Conservation (phyloP, 2,888 invertebrate genomes). For the Adineta ricciae region DNA sequence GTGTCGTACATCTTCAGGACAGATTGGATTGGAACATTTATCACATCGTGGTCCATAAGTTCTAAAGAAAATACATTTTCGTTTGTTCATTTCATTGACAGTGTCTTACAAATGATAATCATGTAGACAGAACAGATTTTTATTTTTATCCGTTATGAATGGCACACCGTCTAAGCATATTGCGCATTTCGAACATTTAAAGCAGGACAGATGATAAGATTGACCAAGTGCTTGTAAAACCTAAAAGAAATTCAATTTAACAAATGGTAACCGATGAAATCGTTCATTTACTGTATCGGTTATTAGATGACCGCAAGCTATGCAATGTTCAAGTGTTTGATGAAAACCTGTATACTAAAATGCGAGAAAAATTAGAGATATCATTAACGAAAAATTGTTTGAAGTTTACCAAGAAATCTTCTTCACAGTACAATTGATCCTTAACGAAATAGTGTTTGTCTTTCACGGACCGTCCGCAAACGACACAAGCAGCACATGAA, state of each 20-base stretch:
- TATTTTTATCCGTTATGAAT: conserved; percentile 92
- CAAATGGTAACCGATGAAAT: too few relatives aligned
- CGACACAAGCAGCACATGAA: background rate
- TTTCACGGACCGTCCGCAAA: background rate
- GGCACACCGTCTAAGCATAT: conserved; percentile 95
- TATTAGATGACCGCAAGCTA: conserved; percentile 91
- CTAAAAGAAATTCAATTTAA: conserved; percentile 44
- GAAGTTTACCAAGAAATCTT: conserved; percentile 13
- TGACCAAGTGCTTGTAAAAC: conserved; percentile 98
- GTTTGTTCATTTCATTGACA: background rate
- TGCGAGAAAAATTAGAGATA: conserved; percentile 36
- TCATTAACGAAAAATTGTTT: too few relatives aligned
- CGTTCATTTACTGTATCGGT: conserved; percentile 67
- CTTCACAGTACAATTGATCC: conserved; percentile 15
- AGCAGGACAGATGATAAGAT: conserved; percentile 96
- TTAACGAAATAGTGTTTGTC: background rate
- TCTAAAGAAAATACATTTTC: background rate
- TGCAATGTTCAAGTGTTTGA: conserved; percentile 95
- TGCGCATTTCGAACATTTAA: conserved; percentile 91
- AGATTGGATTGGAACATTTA: background rate
- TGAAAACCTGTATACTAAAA: conserved; percentile 90
- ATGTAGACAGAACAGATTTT: conserved; percentile 93
- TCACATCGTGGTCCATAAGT: conserved; percentile 5
- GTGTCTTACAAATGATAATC: conserved; percentile 66
- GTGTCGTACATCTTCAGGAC: background rate